Conservation (phyloP, 2,113 vertebrate genomes). For the Morone chrysops region DNA sequence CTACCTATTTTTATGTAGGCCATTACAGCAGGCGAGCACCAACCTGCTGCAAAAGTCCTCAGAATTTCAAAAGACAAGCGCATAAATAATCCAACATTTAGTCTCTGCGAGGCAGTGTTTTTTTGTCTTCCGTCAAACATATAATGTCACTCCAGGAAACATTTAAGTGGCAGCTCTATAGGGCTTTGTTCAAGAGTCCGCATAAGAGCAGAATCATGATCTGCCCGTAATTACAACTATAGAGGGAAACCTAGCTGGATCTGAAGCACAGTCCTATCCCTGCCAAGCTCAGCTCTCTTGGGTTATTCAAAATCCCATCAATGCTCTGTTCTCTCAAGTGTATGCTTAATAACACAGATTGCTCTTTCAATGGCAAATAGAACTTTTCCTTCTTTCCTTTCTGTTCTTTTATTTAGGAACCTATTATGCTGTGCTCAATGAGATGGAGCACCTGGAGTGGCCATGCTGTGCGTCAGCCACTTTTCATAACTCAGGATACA, state of each 20-base stretch:
- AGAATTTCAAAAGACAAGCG: conserved; percentile 20
- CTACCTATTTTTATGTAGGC: conserved; percentile 27
- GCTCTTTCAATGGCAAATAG: conserved; percentile 21
- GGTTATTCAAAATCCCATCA: conserved; percentile 49
- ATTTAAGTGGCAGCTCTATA: conserved; percentile 28
- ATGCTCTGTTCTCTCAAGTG: conserved; percentile 2
- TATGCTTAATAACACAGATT: conserved; percentile 1
- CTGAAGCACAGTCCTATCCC: neutral
- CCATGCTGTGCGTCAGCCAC: conserved; percentile 5
- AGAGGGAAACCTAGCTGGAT: conserved; percentile 15
- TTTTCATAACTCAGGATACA: conserved; percentile 9
- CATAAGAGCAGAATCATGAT: conserved; percentile 32
- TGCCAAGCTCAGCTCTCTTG: conserved; percentile 25
- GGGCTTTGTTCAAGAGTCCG: conserved; percentile 12
- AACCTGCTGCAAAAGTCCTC: conserved; percentile 16
- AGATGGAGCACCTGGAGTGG: conserved; percentile 19
- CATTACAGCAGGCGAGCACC: conserved; percentile 15
- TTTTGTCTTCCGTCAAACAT: conserved; percentile 35
- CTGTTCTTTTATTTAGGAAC: conserved; percentile 53
- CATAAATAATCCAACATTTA: conserved; percentile 46
- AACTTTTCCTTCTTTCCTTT: conserved; percentile 19
- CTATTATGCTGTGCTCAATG: conserved; percentile 24
- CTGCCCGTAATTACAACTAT: conserved; percentile 34
- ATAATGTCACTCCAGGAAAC: conserved; percentile 34
- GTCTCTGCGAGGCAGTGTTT: conserved; percentile 8